These are phyloP conservation scores for Trisateles emortualis DNA, from an alignment of 2,888 invertebrate species.

Conservation along the genomic window DNA sequence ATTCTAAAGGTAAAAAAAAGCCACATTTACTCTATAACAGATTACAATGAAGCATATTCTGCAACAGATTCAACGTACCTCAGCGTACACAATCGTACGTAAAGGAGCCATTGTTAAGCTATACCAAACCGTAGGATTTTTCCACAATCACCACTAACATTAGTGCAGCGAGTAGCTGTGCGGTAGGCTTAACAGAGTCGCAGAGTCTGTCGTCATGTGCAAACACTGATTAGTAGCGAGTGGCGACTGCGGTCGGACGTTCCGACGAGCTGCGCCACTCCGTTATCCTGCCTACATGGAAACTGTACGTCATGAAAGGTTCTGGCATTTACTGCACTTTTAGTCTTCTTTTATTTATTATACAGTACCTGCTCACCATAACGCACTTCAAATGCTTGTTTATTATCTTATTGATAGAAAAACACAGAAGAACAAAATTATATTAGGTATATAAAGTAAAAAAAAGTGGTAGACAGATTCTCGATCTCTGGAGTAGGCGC, in stretches of 20 bases:
- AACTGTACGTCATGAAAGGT: slow-evolving; percentile 4
- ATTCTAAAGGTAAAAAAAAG: no score
- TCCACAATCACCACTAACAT: slow-evolving; percentile 1
- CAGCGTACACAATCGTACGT: neutral
- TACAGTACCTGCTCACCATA: no score
- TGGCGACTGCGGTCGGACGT: slow-evolving; percentile 54
- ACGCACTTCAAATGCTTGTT: no score
- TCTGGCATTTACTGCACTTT: neutral
- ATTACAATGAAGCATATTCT: no score
- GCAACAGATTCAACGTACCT: no score
- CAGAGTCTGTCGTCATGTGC: slow-evolving; percentile 44
- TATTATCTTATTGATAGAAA: no score
- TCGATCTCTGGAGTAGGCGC: no score
- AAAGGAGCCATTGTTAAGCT: neutral
- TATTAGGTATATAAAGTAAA: no score
- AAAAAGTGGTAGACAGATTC: no score
- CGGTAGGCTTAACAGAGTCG: slow-evolving; percentile 27
- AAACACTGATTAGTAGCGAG: slow-evolving; percentile 65
- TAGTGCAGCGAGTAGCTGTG: slow-evolving; percentile 13
- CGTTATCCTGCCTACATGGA: slow-evolving; percentile 27
- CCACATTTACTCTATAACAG: no score
- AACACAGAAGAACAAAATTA: no score
- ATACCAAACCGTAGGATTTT: neutral
- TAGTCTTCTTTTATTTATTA: no score
- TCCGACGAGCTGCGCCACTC: slow-evolving; percentile 43